Evolutionary conservation across 2,113 vertebrate genomes (phyloP).

Genomic region (Elaphurus davidianus): DNA sequence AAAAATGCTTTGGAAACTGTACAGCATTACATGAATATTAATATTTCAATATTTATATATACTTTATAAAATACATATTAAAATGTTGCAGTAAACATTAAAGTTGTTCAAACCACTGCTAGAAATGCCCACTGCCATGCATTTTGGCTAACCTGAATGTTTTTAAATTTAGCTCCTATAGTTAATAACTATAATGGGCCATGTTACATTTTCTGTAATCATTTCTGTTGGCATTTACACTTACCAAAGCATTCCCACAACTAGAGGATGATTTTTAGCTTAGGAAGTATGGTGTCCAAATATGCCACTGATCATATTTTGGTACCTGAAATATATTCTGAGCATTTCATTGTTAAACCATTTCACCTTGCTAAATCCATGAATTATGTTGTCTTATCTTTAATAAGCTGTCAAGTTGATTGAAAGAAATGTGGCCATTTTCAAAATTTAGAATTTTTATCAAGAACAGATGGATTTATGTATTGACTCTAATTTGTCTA

Average conservation of each 20-base stretch:
- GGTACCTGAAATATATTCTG: neutral
- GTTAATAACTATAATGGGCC: neutral
- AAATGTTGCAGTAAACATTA: neutral
- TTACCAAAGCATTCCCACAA: neutral
- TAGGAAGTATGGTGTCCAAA: neutral
- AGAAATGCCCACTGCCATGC: neutral
- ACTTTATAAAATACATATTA: neutral
- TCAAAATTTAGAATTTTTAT: neutral
- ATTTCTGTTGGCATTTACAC: neutral
- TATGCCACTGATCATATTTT: neutral
- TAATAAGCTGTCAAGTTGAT: neutral
- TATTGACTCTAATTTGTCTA: neutral
- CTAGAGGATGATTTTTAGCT: neutral
- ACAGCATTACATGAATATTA: neutral
- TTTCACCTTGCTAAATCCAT: neutral
- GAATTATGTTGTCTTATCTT: neutral
- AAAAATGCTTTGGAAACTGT: neutral
- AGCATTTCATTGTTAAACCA: neutral
- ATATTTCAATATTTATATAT: neutral
- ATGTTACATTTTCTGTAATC: neutral
- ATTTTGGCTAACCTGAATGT: neutral
- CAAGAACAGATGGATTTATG: neutral
- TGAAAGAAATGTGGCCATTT: neutral
- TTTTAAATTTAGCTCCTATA: neutral
- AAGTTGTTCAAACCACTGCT: neutral